Conservation (phyloP, 2,113 vertebrate species). For the Nipponia nippon region DNA sequence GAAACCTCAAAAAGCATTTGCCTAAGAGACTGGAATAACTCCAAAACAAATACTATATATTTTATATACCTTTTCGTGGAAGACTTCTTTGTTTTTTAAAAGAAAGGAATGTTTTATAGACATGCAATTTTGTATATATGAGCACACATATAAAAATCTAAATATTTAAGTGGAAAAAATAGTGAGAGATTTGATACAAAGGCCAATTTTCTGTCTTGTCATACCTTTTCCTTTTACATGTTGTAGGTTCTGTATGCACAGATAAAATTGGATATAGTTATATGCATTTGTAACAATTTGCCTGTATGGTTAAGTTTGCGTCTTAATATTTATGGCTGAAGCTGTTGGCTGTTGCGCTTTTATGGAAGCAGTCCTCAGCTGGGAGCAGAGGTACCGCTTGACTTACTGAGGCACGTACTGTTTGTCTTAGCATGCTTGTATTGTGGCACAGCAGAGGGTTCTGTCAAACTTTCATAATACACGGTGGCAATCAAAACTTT, state of each 20-base stretch:
- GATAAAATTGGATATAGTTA: not conserved
- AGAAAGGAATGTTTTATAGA: not conserved
- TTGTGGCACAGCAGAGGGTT: not conserved
- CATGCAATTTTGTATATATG: not conserved
- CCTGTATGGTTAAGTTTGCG: not conserved
- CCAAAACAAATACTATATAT: not conserved
- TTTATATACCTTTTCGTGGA: not conserved
- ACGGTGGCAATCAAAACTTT: not conserved
- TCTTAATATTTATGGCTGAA: not conserved
- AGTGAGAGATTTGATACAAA: not conserved
- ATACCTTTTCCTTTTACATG: not conserved
- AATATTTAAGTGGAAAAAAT: not conserved
- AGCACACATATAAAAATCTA: not conserved
- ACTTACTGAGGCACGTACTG: not conserved
- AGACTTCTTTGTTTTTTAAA: not conserved
- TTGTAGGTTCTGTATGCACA: not conserved
- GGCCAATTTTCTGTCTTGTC: not conserved
- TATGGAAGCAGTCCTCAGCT: not conserved
- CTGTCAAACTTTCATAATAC: not conserved
- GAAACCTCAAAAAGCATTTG: constrained; percentile 8
- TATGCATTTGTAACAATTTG: not conserved
- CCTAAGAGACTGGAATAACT: not conserved
- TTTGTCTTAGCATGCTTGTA: not conserved
- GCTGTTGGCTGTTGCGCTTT: not conserved
- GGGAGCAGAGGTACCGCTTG: not conserved